phyloP scores from a whole-genome alignment of 2,797 vertebrate genomes.

The Pagetopsis macropterus region DNA sequence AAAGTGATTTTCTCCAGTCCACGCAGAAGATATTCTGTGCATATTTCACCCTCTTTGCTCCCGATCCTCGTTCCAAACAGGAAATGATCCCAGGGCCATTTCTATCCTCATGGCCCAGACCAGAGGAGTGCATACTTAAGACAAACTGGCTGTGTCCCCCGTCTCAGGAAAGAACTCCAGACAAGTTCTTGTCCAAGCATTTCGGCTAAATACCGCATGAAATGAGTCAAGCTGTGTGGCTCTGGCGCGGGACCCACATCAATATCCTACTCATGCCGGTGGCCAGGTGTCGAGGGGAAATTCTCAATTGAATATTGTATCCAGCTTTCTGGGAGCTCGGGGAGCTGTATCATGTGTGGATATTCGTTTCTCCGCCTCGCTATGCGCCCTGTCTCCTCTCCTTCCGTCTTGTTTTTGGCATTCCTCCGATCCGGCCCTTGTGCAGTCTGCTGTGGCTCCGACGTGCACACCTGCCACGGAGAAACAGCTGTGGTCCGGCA shows the following conservation, averaged over 20 bases:
- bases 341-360: slow-evolving; percentile 75
- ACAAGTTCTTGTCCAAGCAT: slow-evolving; percentile 71
- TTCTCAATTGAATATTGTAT: slow-evolving; percentile 78
- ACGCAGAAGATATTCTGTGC: slow-evolving; percentile 43
- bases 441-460: slow-evolving; percentile 68
- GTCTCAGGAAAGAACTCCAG: slow-evolving; percentile 73
- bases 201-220: slow-evolving; percentile 69
- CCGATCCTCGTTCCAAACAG: slow-evolving; percentile 62
- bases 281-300: slow-evolving; percentile 82
- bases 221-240: slow-evolving; percentile 67
- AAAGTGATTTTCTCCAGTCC: slow-evolving; percentile 34
- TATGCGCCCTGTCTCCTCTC: slow-evolving; percentile 73
- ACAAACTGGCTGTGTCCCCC: slow-evolving; percentile 54
- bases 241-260: slow-evolving; percentile 72
- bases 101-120: slow-evolving; percentile 52
- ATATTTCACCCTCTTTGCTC: slow-evolving; percentile 36
- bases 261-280: slow-evolving; percentile 69
- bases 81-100: slow-evolving; percentile 63
- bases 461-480: slow-evolving; percentile 83
- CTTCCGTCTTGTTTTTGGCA: slow-evolving; percentile 83
- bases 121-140: slow-evolving; percentile 45
- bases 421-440: slow-evolving; percentile 74
- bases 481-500: slow-evolving; percentile 82
- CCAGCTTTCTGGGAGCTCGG: slow-evolving; percentile 70
- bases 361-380: slow-evolving; percentile 66